Conservation (phyloP, 2,888 invertebrate species). For the Eupeodes latifasciatus region DNA sequence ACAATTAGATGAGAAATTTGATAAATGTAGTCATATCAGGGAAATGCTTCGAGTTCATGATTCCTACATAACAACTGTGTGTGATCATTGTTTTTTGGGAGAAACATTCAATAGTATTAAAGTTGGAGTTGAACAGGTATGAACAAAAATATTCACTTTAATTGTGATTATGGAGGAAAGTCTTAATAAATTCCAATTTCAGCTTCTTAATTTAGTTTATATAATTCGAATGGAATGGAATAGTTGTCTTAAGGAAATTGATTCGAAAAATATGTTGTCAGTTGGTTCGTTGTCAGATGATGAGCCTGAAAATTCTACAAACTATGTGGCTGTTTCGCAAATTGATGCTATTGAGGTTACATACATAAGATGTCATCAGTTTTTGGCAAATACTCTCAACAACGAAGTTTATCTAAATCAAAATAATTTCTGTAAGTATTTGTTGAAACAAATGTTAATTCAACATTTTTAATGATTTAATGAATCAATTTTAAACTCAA, state of each 20-base stretch:
- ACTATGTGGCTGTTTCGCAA: constrained; percentile 79
- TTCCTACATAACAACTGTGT: constrained; percentile 81
- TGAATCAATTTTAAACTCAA: neutral
- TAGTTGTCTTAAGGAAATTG: constrained; percentile 79
- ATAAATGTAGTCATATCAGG: constrained; percentile 79
- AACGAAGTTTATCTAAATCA: constrained; percentile 80
- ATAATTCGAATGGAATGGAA: constrained; percentile 82
- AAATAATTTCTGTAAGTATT: constrained; percentile 79
- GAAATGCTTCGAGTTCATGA: constrained; percentile 82
- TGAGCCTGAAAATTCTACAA: constrained; percentile 58
- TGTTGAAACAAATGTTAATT: constrained; percentile 1
- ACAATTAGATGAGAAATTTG: constrained; percentile 80
- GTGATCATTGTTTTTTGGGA: constrained; percentile 81
- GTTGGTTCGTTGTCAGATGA: constrained; percentile 74
- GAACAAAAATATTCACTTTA: neutral
- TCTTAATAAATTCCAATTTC: neutral
- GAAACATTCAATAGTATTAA: constrained; percentile 78
- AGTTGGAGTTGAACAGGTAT: constrained; percentile 81
- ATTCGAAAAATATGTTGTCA: constrained; percentile 69
- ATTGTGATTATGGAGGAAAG: neutral
- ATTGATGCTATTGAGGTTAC: constrained; percentile 82
- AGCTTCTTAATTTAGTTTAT: constrained; percentile 81
- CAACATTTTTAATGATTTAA: neutral
- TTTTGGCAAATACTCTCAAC: constrained; percentile 81
- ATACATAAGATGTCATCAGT: constrained; percentile 83